Evolutionary conservation across 2,797 vertebrate species (phyloP).

Genomic region (Peromyscus nudipes): DNA sequence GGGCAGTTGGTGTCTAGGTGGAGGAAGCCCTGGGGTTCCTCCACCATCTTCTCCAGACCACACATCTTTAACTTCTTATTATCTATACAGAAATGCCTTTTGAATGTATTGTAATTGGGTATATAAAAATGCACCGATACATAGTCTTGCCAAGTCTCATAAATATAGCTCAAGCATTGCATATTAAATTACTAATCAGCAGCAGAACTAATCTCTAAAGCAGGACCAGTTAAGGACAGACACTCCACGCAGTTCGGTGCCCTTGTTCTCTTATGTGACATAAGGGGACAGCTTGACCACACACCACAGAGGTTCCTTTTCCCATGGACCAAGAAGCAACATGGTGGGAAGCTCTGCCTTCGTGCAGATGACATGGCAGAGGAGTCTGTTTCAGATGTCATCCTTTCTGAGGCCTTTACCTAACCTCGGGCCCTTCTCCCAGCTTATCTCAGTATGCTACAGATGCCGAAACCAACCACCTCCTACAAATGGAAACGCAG

Average conservation of each 20-base stretch:
- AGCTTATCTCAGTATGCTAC: fast-evolving
- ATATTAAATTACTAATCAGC: background rate
- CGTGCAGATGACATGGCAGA: too few relatives aligned
- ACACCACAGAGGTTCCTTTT: background rate
- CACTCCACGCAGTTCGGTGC: fast-evolving
- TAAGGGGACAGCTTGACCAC: background rate
- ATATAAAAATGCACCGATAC: background rate
- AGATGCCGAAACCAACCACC: fast-evolving
- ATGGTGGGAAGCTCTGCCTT: background rate
- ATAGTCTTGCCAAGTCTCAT: too few relatives aligned
- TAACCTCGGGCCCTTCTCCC: too few relatives aligned
- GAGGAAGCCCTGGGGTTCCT: background rate
- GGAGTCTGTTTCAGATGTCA: background rate
- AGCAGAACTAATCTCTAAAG: background rate
- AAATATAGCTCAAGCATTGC: background rate
- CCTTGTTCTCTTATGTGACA: fast-evolving
- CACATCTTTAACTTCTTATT: background rate
- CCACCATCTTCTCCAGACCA: background rate
- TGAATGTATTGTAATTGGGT: background rate
- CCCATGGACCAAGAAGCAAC: background rate
- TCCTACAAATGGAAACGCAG: background rate
- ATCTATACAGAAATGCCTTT: background rate
- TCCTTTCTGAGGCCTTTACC: fast-evolving
- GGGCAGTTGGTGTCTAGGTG: fast-evolving
- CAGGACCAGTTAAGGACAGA: background rate